A percentile compares a stretch with the other conserved stretches of the same genome.
Conservation (phyloP, 2,888 invertebrate species). For the Calameuta pallipes region DNA sequence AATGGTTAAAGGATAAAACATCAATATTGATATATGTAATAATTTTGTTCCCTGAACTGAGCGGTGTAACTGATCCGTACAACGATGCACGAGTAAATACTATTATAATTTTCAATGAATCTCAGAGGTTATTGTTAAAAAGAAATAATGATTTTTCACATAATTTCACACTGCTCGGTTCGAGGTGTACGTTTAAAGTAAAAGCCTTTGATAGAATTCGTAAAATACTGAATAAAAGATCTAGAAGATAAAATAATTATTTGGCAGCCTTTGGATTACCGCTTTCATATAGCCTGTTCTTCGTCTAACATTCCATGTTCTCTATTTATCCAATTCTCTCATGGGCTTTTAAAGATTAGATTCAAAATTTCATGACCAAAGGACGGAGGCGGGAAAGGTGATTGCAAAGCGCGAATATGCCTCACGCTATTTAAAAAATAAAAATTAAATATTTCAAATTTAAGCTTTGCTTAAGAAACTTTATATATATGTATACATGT, state of each 20-base stretch:
- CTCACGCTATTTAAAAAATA: constrained; percentile 2
- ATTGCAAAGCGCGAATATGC: neutral
- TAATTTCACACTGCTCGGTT: neutral
- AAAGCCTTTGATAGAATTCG: neutral
- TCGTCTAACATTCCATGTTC: neutral
- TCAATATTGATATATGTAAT: constrained; percentile 4
- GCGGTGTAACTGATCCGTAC: neutral
- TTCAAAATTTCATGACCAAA: neutral
- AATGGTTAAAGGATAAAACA: neutral
- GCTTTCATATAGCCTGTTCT: neutral
- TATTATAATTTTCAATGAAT: neutral
- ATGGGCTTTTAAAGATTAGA: neutral
- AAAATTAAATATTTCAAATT: constrained; percentile 23
- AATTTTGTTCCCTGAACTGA: constrained; percentile 1
- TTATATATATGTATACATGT: constrained; percentile 34
- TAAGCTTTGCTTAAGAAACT: constrained; percentile 32
- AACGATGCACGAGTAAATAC: neutral
- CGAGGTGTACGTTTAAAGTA: neutral
- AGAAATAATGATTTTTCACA: neutral
- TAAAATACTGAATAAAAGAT: neutral
- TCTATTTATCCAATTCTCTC: neutral
- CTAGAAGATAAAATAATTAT: neutral
- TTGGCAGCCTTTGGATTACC: neutral
- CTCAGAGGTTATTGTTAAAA: neutral
- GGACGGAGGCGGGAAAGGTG: neutral